Evolutionary conservation across 1,140 invertebrate species (phyloP), one percentile per base, ranked within the genome.

Genomic region (Drosophila prosaltans): DNA sequence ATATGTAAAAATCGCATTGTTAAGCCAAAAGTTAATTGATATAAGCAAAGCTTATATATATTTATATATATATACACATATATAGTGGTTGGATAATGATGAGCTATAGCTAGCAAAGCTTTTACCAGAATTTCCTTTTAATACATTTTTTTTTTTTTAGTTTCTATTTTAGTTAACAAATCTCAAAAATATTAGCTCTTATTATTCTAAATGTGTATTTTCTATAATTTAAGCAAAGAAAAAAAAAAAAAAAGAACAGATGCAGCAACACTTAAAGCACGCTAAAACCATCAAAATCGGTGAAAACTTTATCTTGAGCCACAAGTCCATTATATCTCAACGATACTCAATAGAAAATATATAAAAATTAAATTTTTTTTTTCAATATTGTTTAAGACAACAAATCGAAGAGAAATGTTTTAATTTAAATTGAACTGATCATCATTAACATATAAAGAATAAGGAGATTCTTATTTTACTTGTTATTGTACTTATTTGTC

Each of bases 1-100:
- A 51, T 24, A 51, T 43, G 41, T 43, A 43, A 43, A 45, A 64
- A 36, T 10, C 8, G 45, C 40, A 64, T 72, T 68, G 68, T 80
- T 89, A 88, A 83, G 83, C 83, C 83, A 83, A 89, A 88, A 80
- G 83, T 89, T 80, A 69, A 83, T 72, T 69, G 67, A 88, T 71
- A 78, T 88, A 88, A 88, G 83, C 83, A 73, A 88, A 88, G 83
- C 84, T 88, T 83, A 86, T 72, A 39, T 48, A 57, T 57, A 86
- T 74, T 76, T 76, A 77, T 82, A 82, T 26, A 86, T 72, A 39
- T 45, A 57, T 60, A 86, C 72, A 80, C 72, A 77, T 77, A 82
- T 51, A 51, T 16, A 51, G 45, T 51, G 45, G 45, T 48, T 26
- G 0, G n/a, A 51, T 9, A 51, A 26, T 26, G 45, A 48, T 48